phyloP scores from a whole-genome alignment of 2,888 invertebrate genomes.

The Diarsia mendica region DNA sequence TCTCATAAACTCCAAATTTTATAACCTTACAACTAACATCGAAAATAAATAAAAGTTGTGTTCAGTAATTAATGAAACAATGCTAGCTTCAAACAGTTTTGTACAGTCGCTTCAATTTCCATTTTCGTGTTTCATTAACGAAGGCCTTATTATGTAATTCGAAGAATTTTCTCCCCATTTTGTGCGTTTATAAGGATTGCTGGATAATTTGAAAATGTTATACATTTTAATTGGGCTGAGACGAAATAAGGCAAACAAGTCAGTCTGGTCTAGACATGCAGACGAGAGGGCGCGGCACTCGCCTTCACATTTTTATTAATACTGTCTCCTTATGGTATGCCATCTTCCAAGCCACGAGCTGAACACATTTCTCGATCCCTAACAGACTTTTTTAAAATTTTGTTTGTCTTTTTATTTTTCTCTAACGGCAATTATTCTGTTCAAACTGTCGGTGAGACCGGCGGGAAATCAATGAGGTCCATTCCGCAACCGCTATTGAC shows the following conservation, averaged over 20 bases:
- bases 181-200: constrained; percentile 64
- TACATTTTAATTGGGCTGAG: constrained; percentile 62
- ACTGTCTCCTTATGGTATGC: constrained; percentile 4
- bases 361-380: background rate
- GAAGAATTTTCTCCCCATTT: constrained; percentile 69
- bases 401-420: constrained; percentile 3
- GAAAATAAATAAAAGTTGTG: constrained; percentile 53
- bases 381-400: background rate
- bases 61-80: constrained; percentile 60
- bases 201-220: constrained; percentile 62
- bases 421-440: constrained; percentile 56
- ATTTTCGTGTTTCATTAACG: constrained; percentile 72
- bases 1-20: background rate
- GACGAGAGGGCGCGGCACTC: constrained; percentile 40
- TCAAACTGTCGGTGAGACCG: constrained; percentile 66
- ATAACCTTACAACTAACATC: constrained; percentile 24
- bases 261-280: constrained; percentile 51
- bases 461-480: constrained; percentile 77
- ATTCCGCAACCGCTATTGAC: constrained; percentile 78
- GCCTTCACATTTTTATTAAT: constrained; percentile 47
- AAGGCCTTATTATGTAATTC: constrained; percentile 69
- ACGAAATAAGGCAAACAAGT: constrained; percentile 54
- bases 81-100: constrained; percentile 56
- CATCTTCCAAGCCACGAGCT: background rate
- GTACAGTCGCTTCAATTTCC: constrained; percentile 66